Percentiles rank a stretch among this genome's conserved stretches.
phyloP scores from a whole-genome alignment of 92 coral and sea anemone species.

The Anthopleura xanthogrammica region DNA sequence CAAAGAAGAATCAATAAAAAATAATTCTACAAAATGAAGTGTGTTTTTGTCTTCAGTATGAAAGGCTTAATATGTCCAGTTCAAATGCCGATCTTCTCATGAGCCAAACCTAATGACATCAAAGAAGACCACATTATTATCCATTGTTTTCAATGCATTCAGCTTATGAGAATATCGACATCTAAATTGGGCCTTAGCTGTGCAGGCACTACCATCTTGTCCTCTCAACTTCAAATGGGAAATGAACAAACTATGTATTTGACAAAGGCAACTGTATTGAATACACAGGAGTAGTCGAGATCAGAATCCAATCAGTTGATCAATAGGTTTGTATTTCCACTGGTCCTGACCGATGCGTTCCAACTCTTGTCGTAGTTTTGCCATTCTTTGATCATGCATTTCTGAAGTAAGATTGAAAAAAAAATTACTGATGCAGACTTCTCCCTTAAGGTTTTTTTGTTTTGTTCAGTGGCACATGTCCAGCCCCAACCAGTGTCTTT shows the following conservation, averaged over 20 bases:
- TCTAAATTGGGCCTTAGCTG: neutral
- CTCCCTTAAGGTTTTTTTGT: no score
- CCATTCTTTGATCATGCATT: constrained; percentile 81
- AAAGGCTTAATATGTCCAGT: neutral
- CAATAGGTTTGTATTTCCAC: constrained; percentile 97
- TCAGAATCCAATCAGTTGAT: constrained; percentile 91
- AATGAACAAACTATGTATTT: neutral
- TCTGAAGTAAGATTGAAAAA: constrained; percentile 39
- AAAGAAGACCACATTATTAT: no score
- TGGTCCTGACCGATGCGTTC: constrained; percentile 83
- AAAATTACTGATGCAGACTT: neutral
- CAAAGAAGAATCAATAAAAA: neutral
- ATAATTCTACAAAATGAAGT: neutral
- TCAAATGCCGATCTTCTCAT: no score
- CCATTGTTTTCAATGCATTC: no score
- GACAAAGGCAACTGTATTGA: neutral
- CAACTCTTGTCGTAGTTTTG: constrained; percentile 84
- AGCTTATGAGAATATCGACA: neutral
- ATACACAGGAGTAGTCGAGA: neutral
- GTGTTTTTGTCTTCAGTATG: no score
- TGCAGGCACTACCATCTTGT: neutral
- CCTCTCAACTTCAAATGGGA: neutral
- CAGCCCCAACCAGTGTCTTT: neutral
- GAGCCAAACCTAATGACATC: no score
- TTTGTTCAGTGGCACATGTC: neutral